These are phyloP conservation scores for Microcebus murinus DNA, from an alignment of 2,113 vertebrate species.

Conservation along the genomic window DNA sequence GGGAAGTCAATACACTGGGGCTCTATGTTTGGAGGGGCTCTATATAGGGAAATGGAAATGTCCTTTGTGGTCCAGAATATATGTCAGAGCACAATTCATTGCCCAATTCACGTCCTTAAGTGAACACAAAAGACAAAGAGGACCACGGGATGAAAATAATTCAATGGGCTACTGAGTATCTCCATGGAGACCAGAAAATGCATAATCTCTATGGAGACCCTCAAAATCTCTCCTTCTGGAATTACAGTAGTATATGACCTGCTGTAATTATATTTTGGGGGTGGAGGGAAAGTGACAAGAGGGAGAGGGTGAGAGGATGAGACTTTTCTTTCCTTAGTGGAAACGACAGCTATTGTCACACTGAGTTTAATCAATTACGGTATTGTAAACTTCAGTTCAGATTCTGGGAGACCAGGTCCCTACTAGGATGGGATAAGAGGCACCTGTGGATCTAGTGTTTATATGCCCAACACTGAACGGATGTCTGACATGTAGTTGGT, in stretches of 20 bases:
- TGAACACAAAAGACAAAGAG: conserved; percentile 57
- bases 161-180: conserved; percentile 18
- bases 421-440: background rate
- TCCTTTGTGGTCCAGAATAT: conserved; percentile 21
- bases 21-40: background rate
- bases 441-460: background rate
- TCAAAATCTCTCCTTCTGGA: conserved; percentile 40
- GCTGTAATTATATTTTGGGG: background rate
- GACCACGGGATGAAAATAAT: conserved; percentile 60
- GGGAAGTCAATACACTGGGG: background rate
- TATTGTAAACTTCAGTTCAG: conserved; percentile 1
- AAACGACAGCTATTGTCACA: background rate
- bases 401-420: background rate
- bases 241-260: background rate
- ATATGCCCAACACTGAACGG: background rate
- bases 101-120: conserved; percentile 2
- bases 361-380: background rate
- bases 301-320: background rate
- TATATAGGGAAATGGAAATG: background rate
- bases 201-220: conserved; percentile 56
- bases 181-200: conserved; percentile 63
- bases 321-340: background rate
- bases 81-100: conserved; percentile 34
- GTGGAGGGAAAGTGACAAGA: background rate
- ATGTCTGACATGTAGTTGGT: background rate